phyloP scores from a whole-genome alignment of 2,888 invertebrate genomes.

The Plagiodera versicolora region DNA sequence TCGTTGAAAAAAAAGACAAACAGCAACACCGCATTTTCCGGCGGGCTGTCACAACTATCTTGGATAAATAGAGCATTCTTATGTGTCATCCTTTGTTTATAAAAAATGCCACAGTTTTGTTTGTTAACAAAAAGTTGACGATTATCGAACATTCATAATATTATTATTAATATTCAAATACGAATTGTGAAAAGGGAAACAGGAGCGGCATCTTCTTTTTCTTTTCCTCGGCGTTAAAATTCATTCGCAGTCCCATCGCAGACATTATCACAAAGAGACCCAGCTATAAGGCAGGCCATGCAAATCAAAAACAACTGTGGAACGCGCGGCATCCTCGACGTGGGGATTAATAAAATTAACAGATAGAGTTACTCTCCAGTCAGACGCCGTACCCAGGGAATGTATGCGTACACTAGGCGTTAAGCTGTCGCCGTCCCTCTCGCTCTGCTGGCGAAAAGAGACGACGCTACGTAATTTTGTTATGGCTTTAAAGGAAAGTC shows the following conservation, averaged over 20 bases:
- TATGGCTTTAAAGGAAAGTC: constrained; percentile 51
- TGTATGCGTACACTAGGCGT: constrained; percentile 30
- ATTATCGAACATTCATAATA: too few relatives aligned
- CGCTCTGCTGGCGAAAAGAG: constrained; percentile 18
- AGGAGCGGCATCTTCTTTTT: constrained; percentile 9
- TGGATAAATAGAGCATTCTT: too few relatives aligned
- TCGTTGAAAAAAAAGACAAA: too few relatives aligned
- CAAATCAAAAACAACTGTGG: constrained; percentile 28
- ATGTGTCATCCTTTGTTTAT: too few relatives aligned
- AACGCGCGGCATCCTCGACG: constrained; percentile 26
- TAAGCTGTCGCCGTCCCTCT: constrained; percentile 23
- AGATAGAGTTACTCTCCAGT: constrained; percentile 51
- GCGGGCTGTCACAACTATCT: too few relatives aligned
- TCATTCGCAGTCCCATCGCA: constrained; percentile 10
- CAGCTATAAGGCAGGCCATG: constrained; percentile 21
- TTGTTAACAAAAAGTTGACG: too few relatives aligned
- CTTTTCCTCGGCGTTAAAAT: constrained; percentile 8
- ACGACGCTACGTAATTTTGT: constrained; percentile 45
- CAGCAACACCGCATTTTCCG: too few relatives aligned
- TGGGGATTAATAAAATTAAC: constrained; percentile 53
- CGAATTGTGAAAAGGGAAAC: constrained; percentile 6
- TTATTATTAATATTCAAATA: neutral
- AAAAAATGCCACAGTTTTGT: too few relatives aligned
- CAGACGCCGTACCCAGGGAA: constrained; percentile 31
- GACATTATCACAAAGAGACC: constrained; percentile 25